These are phyloP conservation scores for Tholera decimalis DNA, from an alignment of 2,888 invertebrate species.

Conservation along the genomic window DNA sequence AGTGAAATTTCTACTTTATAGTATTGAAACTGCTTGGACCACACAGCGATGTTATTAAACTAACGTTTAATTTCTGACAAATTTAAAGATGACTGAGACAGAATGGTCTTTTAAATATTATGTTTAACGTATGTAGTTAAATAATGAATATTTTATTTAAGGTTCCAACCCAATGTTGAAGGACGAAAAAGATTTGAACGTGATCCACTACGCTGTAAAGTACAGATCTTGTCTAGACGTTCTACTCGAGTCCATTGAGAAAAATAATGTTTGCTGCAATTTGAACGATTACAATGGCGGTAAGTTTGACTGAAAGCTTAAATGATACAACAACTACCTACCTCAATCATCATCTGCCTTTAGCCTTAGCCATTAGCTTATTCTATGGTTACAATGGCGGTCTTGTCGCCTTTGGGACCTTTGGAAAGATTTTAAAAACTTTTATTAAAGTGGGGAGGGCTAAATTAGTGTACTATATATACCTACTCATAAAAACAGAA, in stretches of 20 bases:
- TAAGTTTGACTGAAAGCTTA: constrained; percentile 54
- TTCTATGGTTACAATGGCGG: too few species aligned
- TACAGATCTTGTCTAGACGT: constrained; percentile 84
- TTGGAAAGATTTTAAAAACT: too few species aligned
- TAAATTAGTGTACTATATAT: too few species aligned
- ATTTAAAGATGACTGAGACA: not conserved
- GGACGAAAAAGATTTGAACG: constrained; percentile 91
- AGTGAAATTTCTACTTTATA: too few species aligned
- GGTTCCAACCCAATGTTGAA: constrained; percentile 86
- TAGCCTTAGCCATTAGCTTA: too few species aligned
- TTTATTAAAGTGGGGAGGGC: too few species aligned
- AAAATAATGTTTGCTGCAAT: constrained; percentile 70
- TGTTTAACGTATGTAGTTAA: not conserved
- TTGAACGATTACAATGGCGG: constrained; percentile 80
- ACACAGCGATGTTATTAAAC: not conserved
- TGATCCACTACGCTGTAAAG: constrained; percentile 93
- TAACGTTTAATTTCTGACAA: not conserved
- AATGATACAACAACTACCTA: not conserved
- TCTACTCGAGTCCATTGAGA: constrained; percentile 83
- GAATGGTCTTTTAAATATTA: not conserved
- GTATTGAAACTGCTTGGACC: too few species aligned
- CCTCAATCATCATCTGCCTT: too few species aligned
- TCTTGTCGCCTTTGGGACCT: too few species aligned
- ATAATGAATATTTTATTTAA: constrained; percentile 52
- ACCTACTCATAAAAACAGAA: too few species aligned